Base-by-base conservation (phyloP, 2,113 vertebrate genomes). In the Aplodontia rufa region DNA sequence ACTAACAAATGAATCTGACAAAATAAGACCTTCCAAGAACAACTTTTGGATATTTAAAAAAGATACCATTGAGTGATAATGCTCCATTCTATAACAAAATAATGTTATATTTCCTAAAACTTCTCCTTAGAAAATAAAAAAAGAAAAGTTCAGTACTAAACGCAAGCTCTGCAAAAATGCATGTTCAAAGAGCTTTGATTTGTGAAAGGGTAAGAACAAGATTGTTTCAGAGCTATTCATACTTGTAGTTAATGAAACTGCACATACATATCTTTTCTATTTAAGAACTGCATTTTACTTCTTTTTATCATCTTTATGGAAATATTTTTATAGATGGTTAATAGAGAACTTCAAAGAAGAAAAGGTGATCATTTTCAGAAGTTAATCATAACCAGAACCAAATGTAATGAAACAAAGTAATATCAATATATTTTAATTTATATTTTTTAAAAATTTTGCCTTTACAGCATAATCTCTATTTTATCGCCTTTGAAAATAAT, bases 321-420 rank as follows among this genome's bases (percentile, higher is more conserved):
- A 47, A 93, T 90, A 80, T 85, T 94, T 93, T 87, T 89, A 91
- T 8, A 78, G 2, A 20, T 58, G 84, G 1, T 37, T 96, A 90
- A 83, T 66, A 98, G 58, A 60, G 68, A 16, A 84, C 69, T 97
- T 94, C 93, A 90, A 87, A 96, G 69, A 89, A 92, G 51, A 8
- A 92, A 76, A 93, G 78, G 62, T 95, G 37, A 82, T 94, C 42
- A 42, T 74, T 69, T 96, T 97, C 91, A 97, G 80, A 95, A 92
- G 80, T 64, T 82, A 97, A 90, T 93, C 35, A 84, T 87, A 60
- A 92, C 35, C 94, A 58, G 75, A 64, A 45, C 75, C 37, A 95
- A 92, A 12, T 95, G 8, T 80, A 80, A 95, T 53, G 6, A 88
- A 90, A 90, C 86, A 90, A 42, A 97, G 81, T 71, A 93, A 97